phyloP scores from a whole-genome alignment of 2,797 vertebrate species.

The Myripristis jacobus region DNA sequence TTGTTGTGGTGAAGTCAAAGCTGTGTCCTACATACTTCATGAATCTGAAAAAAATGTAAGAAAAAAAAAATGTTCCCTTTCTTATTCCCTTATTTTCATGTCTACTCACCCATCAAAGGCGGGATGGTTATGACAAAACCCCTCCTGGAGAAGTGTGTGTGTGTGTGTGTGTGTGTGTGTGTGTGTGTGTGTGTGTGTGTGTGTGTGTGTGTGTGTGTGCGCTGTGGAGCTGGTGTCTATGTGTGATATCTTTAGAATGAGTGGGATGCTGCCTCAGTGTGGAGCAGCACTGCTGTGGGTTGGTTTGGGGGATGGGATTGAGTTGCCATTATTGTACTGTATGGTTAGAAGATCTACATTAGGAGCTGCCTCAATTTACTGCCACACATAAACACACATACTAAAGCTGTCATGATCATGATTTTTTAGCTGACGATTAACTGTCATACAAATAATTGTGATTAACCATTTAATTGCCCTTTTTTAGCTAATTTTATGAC shows the following conservation, averaged over 20 bases:
- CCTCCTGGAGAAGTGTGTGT: slow-evolving; percentile 5
- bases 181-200: slow-evolving; percentile 2
- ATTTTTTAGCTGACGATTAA: too few species aligned
- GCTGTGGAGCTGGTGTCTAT: slow-evolving; percentile 68
- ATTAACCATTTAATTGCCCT: too few species aligned
- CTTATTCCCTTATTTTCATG: slow-evolving; percentile 46
- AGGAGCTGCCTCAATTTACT: slow-evolving; percentile 31
- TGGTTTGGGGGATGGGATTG: slow-evolving; percentile 74
- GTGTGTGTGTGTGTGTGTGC: slow-evolving; percentile 32
- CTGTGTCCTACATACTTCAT: slow-evolving; percentile 23
- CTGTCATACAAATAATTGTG: too few species aligned
- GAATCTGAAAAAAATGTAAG: slow-evolving; percentile 42
- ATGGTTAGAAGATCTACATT: slow-evolving; percentile 53
- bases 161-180: slow-evolving; percentile 29
- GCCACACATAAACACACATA: slow-evolving; percentile 11
- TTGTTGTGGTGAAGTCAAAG: slow-evolving; percentile 30
- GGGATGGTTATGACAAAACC: slow-evolving; percentile 65
- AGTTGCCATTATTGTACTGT: slow-evolving; percentile 58
- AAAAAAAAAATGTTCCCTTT: slow-evolving; percentile 36
- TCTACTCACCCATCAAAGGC: slow-evolving; percentile 53
- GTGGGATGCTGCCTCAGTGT: slow-evolving; percentile 78
- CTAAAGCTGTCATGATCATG: background rate
- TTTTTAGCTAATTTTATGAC: too few species aligned
- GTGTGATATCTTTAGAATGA: slow-evolving; percentile 86
- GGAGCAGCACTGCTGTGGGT: slow-evolving; percentile 67